Conservation (phyloP, 2,888 invertebrate genomes). For the Aporophyla lueneburgensis region DNA sequence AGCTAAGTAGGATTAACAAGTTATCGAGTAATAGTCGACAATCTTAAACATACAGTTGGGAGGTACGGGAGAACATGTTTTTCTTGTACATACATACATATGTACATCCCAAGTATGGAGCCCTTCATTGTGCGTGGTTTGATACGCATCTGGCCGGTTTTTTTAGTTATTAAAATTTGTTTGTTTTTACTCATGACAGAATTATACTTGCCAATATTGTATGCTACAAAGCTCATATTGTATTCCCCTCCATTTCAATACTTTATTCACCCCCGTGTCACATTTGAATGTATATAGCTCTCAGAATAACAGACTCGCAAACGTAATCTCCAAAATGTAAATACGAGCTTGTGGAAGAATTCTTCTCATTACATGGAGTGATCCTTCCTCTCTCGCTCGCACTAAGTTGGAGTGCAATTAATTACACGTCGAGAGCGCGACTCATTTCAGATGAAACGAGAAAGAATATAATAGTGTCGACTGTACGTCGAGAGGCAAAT, state of each 20-base stretch:
- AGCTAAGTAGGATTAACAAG: background rate
- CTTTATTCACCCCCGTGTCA: conserved; percentile 1
- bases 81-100: background rate
- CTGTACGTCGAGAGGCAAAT: conserved; percentile 36
- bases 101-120: background rate
- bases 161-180: background rate
- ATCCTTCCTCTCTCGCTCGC: conserved; percentile 52
- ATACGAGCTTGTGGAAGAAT: conserved; percentile 53
- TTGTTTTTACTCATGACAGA: conserved; percentile 7
- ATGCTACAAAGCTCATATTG: conserved; percentile 4
- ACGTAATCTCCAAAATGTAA: conserved; percentile 57
- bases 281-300: conserved; percentile 26
- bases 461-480: conserved; percentile 63
- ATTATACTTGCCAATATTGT: conserved; percentile 6
- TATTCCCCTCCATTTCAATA: conserved; percentile 13
- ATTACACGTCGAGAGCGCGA: conserved; percentile 61
- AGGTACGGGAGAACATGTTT: background rate
- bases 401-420: conserved; percentile 66
- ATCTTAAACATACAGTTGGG: background rate
- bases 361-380: conserved; percentile 59
- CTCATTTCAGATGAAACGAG: conserved; percentile 57
- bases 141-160: background rate
- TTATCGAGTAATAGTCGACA: background rate
- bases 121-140: background rate
- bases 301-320: conserved; percentile 23